Conservation (phyloP, 2,113 vertebrate species). For the Poicephalus meyeri region DNA sequence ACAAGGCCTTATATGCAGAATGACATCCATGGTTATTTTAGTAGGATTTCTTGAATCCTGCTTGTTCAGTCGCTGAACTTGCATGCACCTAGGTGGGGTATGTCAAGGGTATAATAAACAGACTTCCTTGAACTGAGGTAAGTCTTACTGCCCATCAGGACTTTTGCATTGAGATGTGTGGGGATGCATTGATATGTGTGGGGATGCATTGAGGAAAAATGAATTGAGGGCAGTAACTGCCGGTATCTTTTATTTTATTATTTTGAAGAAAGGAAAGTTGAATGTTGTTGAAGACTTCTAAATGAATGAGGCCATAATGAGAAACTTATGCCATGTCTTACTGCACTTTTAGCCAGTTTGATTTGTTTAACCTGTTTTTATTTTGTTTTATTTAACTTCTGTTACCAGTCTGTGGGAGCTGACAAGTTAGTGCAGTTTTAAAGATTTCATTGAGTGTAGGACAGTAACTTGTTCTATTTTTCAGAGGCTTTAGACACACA, state of each 20-base stretch:
- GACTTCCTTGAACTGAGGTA: neutral
- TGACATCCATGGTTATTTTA: neutral
- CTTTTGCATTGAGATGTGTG: neutral
- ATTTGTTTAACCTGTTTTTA: neutral
- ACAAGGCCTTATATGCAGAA: neutral
- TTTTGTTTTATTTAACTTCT: neutral
- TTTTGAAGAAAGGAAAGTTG: neutral
- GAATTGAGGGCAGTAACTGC: neutral
- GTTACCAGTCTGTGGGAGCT: neutral
- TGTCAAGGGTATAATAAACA: neutral
- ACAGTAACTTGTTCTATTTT: neutral
- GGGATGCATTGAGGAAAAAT: neutral
- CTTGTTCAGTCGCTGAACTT: neutral
- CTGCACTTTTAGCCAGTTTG: neutral
- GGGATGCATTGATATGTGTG: neutral
- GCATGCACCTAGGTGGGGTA: neutral
- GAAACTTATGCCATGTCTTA: neutral
- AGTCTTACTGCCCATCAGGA: neutral
- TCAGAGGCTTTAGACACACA: neutral
- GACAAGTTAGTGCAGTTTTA: neutral
- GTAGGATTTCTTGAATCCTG: neutral
- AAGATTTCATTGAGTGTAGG: neutral
- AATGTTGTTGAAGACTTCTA: neutral
- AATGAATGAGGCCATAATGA: neutral
- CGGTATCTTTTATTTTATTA: neutral